These are phyloP conservation scores for Phthorimaea operculella DNA, from an alignment of 1,140 invertebrate genomes.

Conservation along the genomic window DNA sequence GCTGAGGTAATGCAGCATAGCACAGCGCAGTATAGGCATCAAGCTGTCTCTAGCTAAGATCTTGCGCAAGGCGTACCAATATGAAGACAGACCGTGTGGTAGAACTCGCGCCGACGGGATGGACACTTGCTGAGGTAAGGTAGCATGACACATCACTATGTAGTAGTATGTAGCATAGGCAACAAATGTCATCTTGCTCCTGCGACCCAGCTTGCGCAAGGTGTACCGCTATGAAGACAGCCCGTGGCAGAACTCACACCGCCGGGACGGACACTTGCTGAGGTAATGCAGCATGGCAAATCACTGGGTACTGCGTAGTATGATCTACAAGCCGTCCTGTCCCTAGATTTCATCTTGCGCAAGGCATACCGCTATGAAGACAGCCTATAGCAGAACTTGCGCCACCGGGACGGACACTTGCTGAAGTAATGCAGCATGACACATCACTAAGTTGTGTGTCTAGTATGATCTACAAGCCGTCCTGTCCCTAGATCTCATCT, in stretches of 20 bases:
- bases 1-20: slow-evolving; percentile 68
- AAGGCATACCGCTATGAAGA: no score
- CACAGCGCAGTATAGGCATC: slow-evolving; percentile 86
- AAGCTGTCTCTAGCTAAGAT: slow-evolving; percentile 93
- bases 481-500: no score
- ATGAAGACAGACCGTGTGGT: slow-evolving; percentile 94
- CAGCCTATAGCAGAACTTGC: slow-evolving; percentile 89
- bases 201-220: slow-evolving; percentile 93
- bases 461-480: no score
- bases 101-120: slow-evolving; percentile 85
- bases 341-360: no score
- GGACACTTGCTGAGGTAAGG: slow-evolving; percentile 90
- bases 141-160: no score
- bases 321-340: no score
- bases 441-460: no score
- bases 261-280: slow-evolving; percentile 90
- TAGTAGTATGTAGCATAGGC: slow-evolving; percentile 77
- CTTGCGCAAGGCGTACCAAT: slow-evolving; percentile 92
- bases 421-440: no score
- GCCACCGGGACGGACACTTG: no score
- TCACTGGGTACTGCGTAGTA: no score
- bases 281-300: slow-evolving; percentile 71
- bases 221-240: slow-evolving; percentile 94
- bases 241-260: slow-evolving; percentile 87
- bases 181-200: slow-evolving; percentile 95